phyloP scores from a whole-genome alignment of 2,888 invertebrate species.

The Drosophila anomelani region DNA sequence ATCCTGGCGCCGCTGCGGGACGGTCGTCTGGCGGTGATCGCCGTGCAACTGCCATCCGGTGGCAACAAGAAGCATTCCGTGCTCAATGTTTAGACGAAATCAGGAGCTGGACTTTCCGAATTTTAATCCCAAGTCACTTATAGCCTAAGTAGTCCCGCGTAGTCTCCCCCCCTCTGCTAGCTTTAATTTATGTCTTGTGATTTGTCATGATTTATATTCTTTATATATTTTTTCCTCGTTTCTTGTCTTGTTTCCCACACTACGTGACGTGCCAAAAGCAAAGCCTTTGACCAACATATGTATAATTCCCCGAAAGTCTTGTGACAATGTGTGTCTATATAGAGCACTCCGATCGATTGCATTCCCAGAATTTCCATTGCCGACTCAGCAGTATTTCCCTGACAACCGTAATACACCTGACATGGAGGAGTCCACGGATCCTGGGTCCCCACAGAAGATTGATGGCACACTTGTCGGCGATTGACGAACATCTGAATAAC shows the following conservation, averaged over 20 bases:
- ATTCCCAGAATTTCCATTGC: slow-evolving; percentile 36
- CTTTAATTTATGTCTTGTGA: slow-evolving; percentile 37
- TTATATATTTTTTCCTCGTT: background rate
- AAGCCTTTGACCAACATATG: slow-evolving; percentile 33
- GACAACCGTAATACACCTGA: slow-evolving; percentile 17
- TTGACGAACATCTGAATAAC: slow-evolving; percentile 61
- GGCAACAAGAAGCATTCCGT: slow-evolving; percentile 84
- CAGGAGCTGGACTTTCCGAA: slow-evolving; percentile 26
- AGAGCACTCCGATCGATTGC: slow-evolving; percentile 30
- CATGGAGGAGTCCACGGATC: slow-evolving; percentile 2
- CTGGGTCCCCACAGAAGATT: slow-evolving; percentile 23
- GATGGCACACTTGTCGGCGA: slow-evolving; percentile 61
- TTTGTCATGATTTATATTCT: slow-evolving; percentile 21
- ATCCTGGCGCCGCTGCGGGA: slow-evolving; percentile 87
- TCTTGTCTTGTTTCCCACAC: slow-evolving; percentile 17
- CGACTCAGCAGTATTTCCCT: slow-evolving; percentile 32
- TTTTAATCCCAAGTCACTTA: slow-evolving; percentile 13
- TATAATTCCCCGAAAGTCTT: slow-evolving; percentile 20
- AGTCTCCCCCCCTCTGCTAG: slow-evolving; percentile 4
- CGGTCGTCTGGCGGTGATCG: slow-evolving; percentile 86
- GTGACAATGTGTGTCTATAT: slow-evolving; percentile 30
- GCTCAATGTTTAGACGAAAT: slow-evolving; percentile 79
- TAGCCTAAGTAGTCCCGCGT: slow-evolving; percentile 7
- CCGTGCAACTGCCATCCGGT: slow-evolving; percentile 83
- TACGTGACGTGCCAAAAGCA: slow-evolving; percentile 44